phyloP scores from a whole-genome alignment of 1,140 invertebrate genomes.

The Pseudomyrmex cubaensis region DNA sequence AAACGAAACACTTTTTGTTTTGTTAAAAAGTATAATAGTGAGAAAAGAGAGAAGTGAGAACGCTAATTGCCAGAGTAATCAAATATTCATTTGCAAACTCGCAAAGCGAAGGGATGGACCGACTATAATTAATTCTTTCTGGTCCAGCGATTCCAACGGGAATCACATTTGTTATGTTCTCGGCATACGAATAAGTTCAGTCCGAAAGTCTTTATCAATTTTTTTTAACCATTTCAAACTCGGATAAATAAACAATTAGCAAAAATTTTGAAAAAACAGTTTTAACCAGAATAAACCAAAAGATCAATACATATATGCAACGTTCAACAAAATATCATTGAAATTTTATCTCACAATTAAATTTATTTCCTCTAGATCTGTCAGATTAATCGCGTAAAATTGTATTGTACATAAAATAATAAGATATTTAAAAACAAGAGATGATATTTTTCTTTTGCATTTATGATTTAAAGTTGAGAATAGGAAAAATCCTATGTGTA shows the following conservation, averaged over 20 bases:
- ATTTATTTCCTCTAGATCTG: background rate
- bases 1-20: slow-evolving; percentile 22
- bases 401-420: slow-evolving; percentile 7
- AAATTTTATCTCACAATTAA: background rate
- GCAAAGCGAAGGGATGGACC: background rate
- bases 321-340: background rate
- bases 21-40: slow-evolving; percentile 21
- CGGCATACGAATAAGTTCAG: slow-evolving; percentile 14
- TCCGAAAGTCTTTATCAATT: slow-evolving; percentile 13
- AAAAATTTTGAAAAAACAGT: background rate
- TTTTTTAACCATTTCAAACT: slow-evolving; percentile 1
- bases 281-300: background rate
- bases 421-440: background rate
- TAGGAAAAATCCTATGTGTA: background rate
- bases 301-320: background rate
- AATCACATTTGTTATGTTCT: slow-evolving; percentile 43
- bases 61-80: slow-evolving; percentile 52
- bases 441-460: background rate
- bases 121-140: slow-evolving; percentile 53
- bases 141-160: slow-evolving; percentile 30
- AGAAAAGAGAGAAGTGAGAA: slow-evolving; percentile 28
- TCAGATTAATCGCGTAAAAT: background rate
- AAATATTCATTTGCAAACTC: slow-evolving; percentile 58
- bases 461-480: background rate
- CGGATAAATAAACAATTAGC: background rate